A percentile compares a stretch with the other conserved stretches of the same genome.
These are phyloP conservation scores for Myotis daubentonii DNA, from an alignment of 2,797 vertebrate genomes.

Conservation along the genomic window DNA sequence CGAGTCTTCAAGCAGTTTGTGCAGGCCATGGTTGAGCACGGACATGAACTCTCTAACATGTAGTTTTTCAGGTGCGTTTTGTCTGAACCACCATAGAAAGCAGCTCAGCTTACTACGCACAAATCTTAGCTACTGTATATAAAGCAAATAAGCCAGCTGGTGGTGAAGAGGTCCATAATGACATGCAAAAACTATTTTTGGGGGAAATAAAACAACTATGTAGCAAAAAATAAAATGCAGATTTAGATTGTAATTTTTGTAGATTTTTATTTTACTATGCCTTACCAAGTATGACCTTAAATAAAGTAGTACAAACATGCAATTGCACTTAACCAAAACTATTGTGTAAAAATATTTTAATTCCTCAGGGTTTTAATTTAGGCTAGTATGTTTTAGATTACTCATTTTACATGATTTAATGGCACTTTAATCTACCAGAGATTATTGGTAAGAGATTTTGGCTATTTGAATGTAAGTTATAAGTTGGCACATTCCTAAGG, in stretches of 20 bases:
- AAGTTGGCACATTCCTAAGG: slow-evolving; percentile 76
- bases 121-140: slow-evolving; percentile 80
- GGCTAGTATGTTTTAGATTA: slow-evolving; percentile 77
- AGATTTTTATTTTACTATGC: slow-evolving; percentile 88
- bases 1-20: slow-evolving; percentile 98
- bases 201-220: slow-evolving; percentile 81
- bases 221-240: slow-evolving; percentile 83
- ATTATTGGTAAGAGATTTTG: slow-evolving; percentile 24
- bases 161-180: slow-evolving; percentile 81
- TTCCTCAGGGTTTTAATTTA: slow-evolving; percentile 87
- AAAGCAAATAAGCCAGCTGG: slow-evolving; percentile 81
- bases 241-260: slow-evolving; percentile 83
- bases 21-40: slow-evolving; percentile 95
- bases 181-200: slow-evolving; percentile 84
- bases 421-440: slow-evolving; percentile 57
- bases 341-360: slow-evolving; percentile 82
- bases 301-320: slow-evolving; percentile 81
- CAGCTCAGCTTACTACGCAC: slow-evolving; percentile 82
- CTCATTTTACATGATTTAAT: slow-evolving; percentile 75
- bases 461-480: slow-evolving; percentile 66
- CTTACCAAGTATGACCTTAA: slow-evolving; percentile 89
- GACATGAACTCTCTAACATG: slow-evolving; percentile 87
- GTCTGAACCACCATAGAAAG: slow-evolving; percentile 70
- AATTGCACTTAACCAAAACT: slow-evolving; percentile 87
- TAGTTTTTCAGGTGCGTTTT: slow-evolving; percentile 74